phyloP scores from a whole-genome alignment of 2,888 invertebrate species.

The Nymphalis polychloros region DNA sequence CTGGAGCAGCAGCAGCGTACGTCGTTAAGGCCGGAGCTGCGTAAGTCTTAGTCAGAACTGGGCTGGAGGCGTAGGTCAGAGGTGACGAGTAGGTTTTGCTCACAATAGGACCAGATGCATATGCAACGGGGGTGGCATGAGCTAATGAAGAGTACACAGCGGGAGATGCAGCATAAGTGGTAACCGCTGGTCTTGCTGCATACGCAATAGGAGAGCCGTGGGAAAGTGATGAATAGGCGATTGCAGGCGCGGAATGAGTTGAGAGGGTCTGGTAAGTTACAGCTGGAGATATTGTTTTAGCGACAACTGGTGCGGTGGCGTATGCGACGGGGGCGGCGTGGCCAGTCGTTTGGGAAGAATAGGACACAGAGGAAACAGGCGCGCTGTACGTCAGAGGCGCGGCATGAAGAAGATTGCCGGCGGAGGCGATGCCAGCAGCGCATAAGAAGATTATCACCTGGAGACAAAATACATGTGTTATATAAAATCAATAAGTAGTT shows the following conservation, averaged over 20 bases:
- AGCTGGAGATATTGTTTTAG: slow-evolving; percentile 53
- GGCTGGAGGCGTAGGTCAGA: slow-evolving; percentile 44
- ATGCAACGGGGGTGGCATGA: background rate
- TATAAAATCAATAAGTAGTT: background rate
- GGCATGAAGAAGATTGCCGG: slow-evolving; percentile 77
- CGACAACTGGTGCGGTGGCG: slow-evolving; percentile 53
- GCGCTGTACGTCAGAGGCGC: slow-evolving; percentile 76
- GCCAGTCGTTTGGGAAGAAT: slow-evolving; percentile 43
- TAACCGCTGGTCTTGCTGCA: slow-evolving; percentile 9
- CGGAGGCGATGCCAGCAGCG: slow-evolving; percentile 82
- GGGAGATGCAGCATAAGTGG: slow-evolving; percentile 8
- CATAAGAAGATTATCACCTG: slow-evolving; percentile 81
- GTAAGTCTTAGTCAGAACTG: slow-evolving; percentile 36
- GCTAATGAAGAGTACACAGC: slow-evolving; percentile 23
- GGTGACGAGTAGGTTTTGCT: slow-evolving; percentile 67
- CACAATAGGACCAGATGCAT: slow-evolving; percentile 32
- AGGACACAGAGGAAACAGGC: slow-evolving; percentile 71
- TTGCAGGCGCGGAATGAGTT: slow-evolving; percentile 55
- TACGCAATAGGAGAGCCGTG: slow-evolving; percentile 4
- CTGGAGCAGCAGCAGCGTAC: slow-evolving; percentile 42
- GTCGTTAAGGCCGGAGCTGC: slow-evolving; percentile 43
- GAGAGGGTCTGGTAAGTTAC: slow-evolving; percentile 52
- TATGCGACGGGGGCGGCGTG: slow-evolving; percentile 45
- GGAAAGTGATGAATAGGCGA: slow-evolving; percentile 32
- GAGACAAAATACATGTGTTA: slow-evolving; percentile 29